Percentiles rank a stretch among this genome's conserved stretches.
Evolutionary conservation across 2,113 vertebrate species (phyloP).

Genomic region (Dolichallabes microphthalmus): DNA sequence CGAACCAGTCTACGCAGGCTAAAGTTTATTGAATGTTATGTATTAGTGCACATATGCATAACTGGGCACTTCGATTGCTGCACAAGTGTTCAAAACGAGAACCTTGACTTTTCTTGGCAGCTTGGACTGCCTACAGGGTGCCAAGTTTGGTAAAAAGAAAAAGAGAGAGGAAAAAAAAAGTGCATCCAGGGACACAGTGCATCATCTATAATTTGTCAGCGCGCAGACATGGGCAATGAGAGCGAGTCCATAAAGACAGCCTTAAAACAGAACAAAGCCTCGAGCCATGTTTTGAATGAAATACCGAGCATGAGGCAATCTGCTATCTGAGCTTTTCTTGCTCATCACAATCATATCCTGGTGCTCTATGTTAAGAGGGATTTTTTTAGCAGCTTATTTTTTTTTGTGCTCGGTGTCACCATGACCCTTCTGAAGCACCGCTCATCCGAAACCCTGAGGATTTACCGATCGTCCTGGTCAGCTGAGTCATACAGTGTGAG

Average conservation of each 20-base stretch:
- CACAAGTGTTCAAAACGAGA: conserved; percentile 3
- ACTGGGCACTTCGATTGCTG: neutral
- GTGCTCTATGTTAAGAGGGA: neutral
- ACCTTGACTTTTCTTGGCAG: conserved; percentile 31
- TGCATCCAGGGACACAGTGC: neutral
- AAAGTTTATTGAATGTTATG: neutral
- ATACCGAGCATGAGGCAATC: neutral
- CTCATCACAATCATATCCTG: neutral
- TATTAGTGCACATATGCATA: neutral
- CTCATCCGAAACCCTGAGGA: neutral
- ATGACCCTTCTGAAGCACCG: conserved; percentile 11
- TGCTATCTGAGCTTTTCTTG: neutral
- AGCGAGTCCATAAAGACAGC: neutral
- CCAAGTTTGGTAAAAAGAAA: conserved; percentile 1
- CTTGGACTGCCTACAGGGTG: neutral
- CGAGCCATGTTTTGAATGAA: conserved; percentile 8
- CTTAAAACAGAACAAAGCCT: conserved; percentile 11
- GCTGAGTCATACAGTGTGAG: neutral
- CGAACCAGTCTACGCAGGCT: neutral
- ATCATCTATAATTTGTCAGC: conserved; percentile 3
- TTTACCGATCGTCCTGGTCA: conserved; percentile 23
- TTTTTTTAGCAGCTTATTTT: neutral
- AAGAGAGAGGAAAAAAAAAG: neutral
- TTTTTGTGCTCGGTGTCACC: neutral
- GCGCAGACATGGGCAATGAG: neutral